Conservation (phyloP, 2,888 invertebrate genomes). For the Eupsilia transversa region DNA sequence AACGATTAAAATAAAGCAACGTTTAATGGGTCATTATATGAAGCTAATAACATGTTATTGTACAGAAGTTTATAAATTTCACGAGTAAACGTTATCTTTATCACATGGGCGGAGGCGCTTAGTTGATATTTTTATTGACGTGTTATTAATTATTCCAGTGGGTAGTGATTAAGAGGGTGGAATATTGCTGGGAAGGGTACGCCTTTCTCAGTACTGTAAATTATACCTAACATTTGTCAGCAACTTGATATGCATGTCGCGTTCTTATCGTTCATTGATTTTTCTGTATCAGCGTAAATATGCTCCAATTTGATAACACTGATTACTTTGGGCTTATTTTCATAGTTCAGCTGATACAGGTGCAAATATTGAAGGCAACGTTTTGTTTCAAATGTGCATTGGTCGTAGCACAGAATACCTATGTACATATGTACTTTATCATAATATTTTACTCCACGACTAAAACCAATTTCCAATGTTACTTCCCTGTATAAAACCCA, state of each 20-base stretch:
- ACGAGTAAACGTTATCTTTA: conserved; percentile 72
- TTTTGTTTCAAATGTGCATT: conserved; percentile 10
- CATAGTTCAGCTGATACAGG: conserved; percentile 58
- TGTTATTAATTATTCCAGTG: conserved; percentile 87
- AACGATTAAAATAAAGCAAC: conserved; percentile 55
- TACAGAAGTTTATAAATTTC: conserved; percentile 64
- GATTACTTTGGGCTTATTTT: conserved; percentile 65
- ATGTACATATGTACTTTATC: too few species aligned
- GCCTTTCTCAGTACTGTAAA: conserved; percentile 76
- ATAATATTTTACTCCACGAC: conserved; percentile 27
- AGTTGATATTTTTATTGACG: conserved; percentile 88
- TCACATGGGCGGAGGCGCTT: conserved; percentile 82
- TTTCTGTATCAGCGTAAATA: conserved; percentile 70
- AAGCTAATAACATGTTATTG: conserved; percentile 62
- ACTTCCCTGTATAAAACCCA: conserved; percentile 68
- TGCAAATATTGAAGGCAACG: conserved; percentile 49
- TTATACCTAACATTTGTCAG: conserved; percentile 65
- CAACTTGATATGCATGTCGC: conserved; percentile 59
- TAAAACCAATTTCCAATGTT: conserved; percentile 68
- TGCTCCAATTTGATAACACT: conserved; percentile 56
- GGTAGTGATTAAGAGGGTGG: conserved; percentile 87
- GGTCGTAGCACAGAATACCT: too few species aligned
- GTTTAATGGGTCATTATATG: conserved; percentile 55
- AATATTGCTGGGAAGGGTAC: conserved; percentile 81
- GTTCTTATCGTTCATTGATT: conserved; percentile 78